phyloP scores from a whole-genome alignment of 1,140 invertebrate species.

The Cyclina sinensis region DNA sequence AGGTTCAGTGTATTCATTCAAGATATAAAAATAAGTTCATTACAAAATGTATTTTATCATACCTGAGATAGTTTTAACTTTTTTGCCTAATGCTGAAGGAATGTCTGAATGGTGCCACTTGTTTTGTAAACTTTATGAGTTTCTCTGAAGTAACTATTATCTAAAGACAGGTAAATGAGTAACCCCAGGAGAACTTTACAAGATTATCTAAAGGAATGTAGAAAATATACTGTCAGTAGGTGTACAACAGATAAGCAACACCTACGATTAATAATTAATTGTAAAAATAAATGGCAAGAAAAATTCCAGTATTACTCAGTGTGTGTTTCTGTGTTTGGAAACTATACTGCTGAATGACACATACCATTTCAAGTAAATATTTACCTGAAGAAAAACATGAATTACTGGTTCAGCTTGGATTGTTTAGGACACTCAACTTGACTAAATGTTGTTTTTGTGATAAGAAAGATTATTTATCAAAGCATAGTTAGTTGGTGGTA shows the following conservation, averaged over 20 bases:
- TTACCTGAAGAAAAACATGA: too few species aligned
- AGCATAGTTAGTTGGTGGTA: too few species aligned
- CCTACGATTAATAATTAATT: conserved; percentile 24
- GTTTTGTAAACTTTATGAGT: not conserved
- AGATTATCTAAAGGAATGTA: conserved; percentile 19
- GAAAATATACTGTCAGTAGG: conserved; percentile 41
- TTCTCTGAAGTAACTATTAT: not conserved
- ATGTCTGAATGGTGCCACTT: not conserved
- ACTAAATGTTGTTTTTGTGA: too few species aligned
- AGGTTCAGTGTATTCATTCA: too few species aligned
- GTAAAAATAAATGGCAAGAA: not conserved
- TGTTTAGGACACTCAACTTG: too few species aligned
- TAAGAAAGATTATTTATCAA: too few species aligned
- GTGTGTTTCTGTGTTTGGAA: too few species aligned
- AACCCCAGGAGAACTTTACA: not conserved
- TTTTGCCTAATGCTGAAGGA: conserved; percentile 3
- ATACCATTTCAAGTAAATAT: too few species aligned
- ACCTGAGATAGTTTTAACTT: not conserved
- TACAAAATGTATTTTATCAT: too few species aligned
- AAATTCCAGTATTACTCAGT: conserved; percentile 1
- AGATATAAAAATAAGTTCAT: too few species aligned
- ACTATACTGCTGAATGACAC: too few species aligned
- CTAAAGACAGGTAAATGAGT: not conserved
- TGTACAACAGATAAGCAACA: conserved; percentile 17
- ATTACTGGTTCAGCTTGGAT: too few species aligned